Base-by-base conservation (phyloP, 2,797 vertebrate species). In the Dendrocincla fuliginosa region DNA sequence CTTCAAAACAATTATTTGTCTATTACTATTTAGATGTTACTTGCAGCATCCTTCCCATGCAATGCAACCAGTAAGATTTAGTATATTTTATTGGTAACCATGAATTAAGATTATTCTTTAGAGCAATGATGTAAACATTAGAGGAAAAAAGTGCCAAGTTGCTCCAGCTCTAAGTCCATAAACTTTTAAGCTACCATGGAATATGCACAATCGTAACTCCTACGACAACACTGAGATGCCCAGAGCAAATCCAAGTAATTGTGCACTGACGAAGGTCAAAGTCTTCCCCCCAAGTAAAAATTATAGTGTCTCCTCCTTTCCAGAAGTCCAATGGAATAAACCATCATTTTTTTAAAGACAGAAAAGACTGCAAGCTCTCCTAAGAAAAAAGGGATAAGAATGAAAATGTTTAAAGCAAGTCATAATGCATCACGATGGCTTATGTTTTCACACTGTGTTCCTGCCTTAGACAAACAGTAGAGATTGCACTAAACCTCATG, bases 401-500 rank as follows among this genome's bases (percentile, higher is more conserved):
- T 10, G 74, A 85, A 89, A 91, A 89, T 16, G 46, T 80, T 95
- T 87, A 41, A 64, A 86, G 50, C 41, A 71, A 64, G 57, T 57
- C 55, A 41, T 63, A 92, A 90, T 84, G 82, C 79, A 93, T 85
- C 33, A 55, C 0, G 24, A 81, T 18, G n/a, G 46, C 55, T 86
- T 47, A 41, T 75, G 71, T 77, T 96, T 93, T 89, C 64, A 53
- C 32, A 68, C 30, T 12, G 35, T 80, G 68, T 88, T 91, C 59
- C 82, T 84, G 61, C 42, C 76, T 85, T 81, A 76, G 79, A n/a
- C 71, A 88, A 95, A 92, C 76, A 87, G 81, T 17, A 65, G 81
- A 71, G 68, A 80, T 15, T 85, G 50, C 73, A 86, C 75, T 94
- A 93, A 87, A 59, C 71, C 57, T 80, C 27, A 32, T 42, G 89